Evolutionary conservation across 1,140 invertebrate genomes (phyloP), one percentile per base, ranked within the genome.

Genomic region (Philotrypesis tridentata): DNA sequence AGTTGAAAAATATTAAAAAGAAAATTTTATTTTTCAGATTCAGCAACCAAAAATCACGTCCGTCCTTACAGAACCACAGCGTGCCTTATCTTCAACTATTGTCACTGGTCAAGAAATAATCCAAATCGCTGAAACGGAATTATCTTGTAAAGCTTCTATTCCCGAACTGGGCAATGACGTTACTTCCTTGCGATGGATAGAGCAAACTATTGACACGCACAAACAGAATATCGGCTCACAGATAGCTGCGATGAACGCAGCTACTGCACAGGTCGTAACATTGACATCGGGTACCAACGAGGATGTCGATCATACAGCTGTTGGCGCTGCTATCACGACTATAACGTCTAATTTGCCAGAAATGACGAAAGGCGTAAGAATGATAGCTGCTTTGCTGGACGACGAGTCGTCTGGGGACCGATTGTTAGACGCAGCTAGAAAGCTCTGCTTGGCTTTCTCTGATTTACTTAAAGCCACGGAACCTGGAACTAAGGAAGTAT

Each of bases 161-260:
- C 97, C 97, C 1, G 95, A 96, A 80, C 92, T 98, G 40, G 97
- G 97, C 27, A 95, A 93, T 23, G 97, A 98, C 90, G 93, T 96
- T 67, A 95, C 96, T 2, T 97, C 97, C 0, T 93, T 96, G 83
- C 96, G 97, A 93, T 99, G 98, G 97, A 97, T 97, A 89, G 96
- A 98, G 88, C 96, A 96, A 71, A 97, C 96, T 5, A 93, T 99
- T 88, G 98, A 99, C 90, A 97, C 98, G 17, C 98, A 98, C 88
- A 98, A 98, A 88, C 98, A 99, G 91, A 98, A 96, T 86, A 97
- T 99, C 25, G 97, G 97, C 48, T 97, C 97, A 48, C 97, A 99
- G 91, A 96, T 99, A 85, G 98, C 98, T 14, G 98, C 98, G 43
- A 99, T 99, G 98, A 99, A 98, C 93, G 98, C 98, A 0, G 98